Base-by-base conservation (phyloP, 37 sponge, comb jelly and placozoan species). In the Tethya wilhelma region DNA sequence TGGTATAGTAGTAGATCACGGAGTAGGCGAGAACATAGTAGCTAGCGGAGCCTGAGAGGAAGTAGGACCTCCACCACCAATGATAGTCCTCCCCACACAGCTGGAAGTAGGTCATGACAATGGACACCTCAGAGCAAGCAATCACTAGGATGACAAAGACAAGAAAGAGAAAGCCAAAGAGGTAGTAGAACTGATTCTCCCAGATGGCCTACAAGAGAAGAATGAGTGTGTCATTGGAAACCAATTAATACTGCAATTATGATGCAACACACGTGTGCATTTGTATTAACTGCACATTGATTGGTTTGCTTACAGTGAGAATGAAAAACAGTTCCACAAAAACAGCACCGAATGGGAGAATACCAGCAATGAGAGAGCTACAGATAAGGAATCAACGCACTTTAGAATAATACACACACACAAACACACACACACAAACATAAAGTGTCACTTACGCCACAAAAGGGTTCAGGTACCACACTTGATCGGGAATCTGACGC, bases 51-150 rank as follows among this genome's bases (percentile, higher is more conserved):
- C 90, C 90, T 38, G 96, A 91, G 39, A 94, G 64, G 44, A 94
- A 84, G 79, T 90, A 94, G 31, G 97, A 94, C 55, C 92, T 94
- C 99, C 99, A 98, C 99, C 99, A 98, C 99, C 99, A 98, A 64
- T 96, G 95, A 56, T 97, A 94, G 85, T 94, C 78, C 95, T 98
- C 99, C 20, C 89, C 86, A 78, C 99, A 98, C 23, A 98, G 93
- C 81, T 94, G 95, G 86, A 98, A 94, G 88, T 98, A 98, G 33
- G 85, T 89, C 79, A 94, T 85, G 44, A 94, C 97, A 36, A 98
- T 96, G 67, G 99, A 82, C 30, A 98, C 98, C 86, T 98, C 97
- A 28, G 95, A 93, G 69, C 97, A 96, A 56, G 93, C 91, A 20
- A 98, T 94, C 79, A 96, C 70, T 57, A 98, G 86, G 42, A 98